Conservation (phyloP, 1,140 invertebrate species). For the Ips typographus region DNA sequence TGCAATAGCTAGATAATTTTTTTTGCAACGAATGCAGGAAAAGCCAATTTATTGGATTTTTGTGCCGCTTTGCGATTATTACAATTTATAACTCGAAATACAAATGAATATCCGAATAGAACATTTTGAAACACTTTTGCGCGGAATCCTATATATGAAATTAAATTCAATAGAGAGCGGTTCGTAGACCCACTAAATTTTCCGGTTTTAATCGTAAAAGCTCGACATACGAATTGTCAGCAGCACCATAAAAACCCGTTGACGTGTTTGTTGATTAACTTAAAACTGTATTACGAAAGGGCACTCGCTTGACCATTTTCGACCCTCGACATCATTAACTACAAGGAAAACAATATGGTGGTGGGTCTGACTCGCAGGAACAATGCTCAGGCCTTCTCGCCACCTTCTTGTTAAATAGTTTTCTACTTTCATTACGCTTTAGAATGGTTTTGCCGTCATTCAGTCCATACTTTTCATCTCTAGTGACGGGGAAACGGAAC, state of each 20-base stretch:
- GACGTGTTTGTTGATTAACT: slow-evolving; percentile 20
- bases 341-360: slow-evolving; percentile 24
- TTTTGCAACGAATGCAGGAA: neutral
- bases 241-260: neutral
- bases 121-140: neutral
- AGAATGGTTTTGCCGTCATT: slow-evolving; percentile 17
- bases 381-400: slow-evolving; percentile 26
- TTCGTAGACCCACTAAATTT: neutral
- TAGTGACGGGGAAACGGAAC: too few relatives aligned
- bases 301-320: slow-evolving; percentile 23
- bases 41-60: slow-evolving; percentile 9
- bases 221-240: neutral
- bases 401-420: slow-evolving; percentile 35
- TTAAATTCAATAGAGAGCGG: neutral
- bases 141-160: neutral
- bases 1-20: slow-evolving; percentile 17
- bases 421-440: slow-evolving; percentile 30
- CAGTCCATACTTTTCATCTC: neutral
- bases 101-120: neutral
- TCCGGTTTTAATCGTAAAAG: neutral
- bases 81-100: slow-evolving; percentile 2
- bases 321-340: slow-evolving; percentile 26
- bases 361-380: slow-evolving; percentile 28
- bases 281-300: slow-evolving; percentile 23
- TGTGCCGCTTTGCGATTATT: neutral